Evolutionary conservation across 2,113 vertebrate species (phyloP), one percentile per base, ranked within the genome.

Genomic region (Zootoca vivipara): DNA sequence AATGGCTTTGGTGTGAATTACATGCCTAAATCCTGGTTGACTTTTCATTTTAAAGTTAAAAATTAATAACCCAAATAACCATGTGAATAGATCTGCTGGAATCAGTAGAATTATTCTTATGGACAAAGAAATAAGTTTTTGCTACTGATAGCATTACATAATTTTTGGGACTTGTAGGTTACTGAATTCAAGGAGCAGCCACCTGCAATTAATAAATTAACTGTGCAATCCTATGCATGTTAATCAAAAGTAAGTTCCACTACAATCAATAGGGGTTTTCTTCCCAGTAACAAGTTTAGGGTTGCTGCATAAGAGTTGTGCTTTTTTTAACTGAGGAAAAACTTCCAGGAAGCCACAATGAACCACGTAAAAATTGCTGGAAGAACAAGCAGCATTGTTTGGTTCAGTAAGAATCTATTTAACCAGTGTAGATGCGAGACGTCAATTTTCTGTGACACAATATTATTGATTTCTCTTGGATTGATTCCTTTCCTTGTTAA

Each of bases 391-490:
- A 91, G 79, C 81, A 10, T 73, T 73, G 18, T 78, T 89, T 16
- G 2, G 62, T 62, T 87, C 46, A 12, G 0, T 42, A 88, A 89
- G 93, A 90, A 83, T 75, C 72, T 56, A 77, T 65, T 93, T 86
- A 87, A 80, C 85, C 12, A 9, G 82, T 4, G 18, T 1, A 90
- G 83, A 92, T 78, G n/a, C 83, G 62, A 92, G 77, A 92, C 88
- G 46, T 72, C 58, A 40, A 1, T 94, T 92, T 95, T 93, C 70
- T 86, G 83, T 83, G 75, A 89, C 90, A 92, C 81, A 92, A 18
- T 52, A 46, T 83, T 92, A 88, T 90, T 94, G 91, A 90, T 93
- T 84, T 88, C 92, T 95, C 79, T 91, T 75, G n/a, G 69, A 70
- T 87, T 91, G 83, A 87, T 91, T 96, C 95, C 85, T 42, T 26